Percentiles rank a stretch among this genome's conserved stretches.
Evolutionary conservation across 2,797 vertebrate species (phyloP).

Genomic region (Stomatorhinus walkeri): DNA sequence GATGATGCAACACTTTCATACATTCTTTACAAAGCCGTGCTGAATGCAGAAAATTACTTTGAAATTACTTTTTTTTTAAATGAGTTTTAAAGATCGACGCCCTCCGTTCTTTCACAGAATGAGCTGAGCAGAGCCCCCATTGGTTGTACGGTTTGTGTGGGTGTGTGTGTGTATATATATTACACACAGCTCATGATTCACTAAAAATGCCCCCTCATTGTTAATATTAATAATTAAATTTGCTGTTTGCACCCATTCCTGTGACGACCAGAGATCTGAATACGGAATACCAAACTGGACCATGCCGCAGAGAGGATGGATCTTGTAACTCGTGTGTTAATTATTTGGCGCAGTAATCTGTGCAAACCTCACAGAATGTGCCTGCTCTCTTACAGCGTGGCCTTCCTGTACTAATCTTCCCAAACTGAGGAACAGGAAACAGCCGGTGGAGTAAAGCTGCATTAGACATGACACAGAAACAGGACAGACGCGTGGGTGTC

Average conservation of each 20-base stretch:
- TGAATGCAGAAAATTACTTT: conserved; percentile 5
- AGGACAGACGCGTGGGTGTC: background rate
- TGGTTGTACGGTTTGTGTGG: background rate
- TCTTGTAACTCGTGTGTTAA: background rate
- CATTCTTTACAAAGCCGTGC: conserved; percentile 1
- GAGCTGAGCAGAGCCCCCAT: background rate
- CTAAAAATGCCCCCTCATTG: background rate
- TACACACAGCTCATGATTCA: background rate
- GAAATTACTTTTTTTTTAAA: conserved; percentile 9
- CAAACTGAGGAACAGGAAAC: background rate
- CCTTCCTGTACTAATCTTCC: background rate
- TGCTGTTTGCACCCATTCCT: background rate
- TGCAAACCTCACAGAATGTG: background rate
- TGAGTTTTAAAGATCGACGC: background rate
- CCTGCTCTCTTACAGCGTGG: background rate
- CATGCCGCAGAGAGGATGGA: background rate
- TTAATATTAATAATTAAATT: background rate
- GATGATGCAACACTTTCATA: conserved; percentile 15
- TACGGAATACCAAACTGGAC: background rate
- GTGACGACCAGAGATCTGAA: background rate
- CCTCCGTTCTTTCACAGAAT: background rate
- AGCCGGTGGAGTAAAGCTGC: background rate
- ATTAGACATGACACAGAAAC: background rate
- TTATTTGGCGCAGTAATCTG: background rate
- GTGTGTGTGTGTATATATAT: background rate